Percentiles rank a stretch among this genome's conserved stretches.
These are phyloP conservation scores for Stomatorhinus walkeri DNA, from an alignment of 2,797 vertebrate species.

Conservation along the genomic window DNA sequence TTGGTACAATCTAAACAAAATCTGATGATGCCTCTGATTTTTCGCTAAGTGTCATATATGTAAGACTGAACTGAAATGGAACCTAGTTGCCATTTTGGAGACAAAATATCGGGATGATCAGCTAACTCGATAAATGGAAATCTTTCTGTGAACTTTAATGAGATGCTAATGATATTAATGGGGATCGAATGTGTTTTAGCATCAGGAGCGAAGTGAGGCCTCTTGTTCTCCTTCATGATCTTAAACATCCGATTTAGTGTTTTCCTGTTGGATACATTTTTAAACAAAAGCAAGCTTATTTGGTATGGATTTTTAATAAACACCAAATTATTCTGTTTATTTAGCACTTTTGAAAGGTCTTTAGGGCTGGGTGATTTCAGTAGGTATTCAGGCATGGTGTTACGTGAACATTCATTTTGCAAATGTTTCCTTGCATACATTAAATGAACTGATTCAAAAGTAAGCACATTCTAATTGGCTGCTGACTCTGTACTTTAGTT, in stretches of 20 bases:
- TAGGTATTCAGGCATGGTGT: neutral
- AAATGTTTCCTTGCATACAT: neutral
- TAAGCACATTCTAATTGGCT: neutral
- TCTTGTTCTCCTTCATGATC: neutral
- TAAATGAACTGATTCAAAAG: neutral
- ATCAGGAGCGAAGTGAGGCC: neutral
- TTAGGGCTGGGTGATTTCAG: neutral
- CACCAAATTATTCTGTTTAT: neutral
- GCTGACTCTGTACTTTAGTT: neutral
- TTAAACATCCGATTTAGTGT: neutral
- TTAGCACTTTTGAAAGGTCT: neutral
- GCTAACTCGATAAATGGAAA: neutral
- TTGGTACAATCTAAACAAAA: neutral
- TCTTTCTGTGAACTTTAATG: neutral
- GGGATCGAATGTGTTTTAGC: neutral
- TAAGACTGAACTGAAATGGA: neutral
- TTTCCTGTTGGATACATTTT: neutral
- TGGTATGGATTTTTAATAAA: neutral
- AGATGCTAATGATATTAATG: neutral
- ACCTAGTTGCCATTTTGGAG: neutral
- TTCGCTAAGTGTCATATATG: neutral
- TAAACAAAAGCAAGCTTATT: neutral
- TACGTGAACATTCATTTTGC: neutral
- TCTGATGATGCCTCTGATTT: neutral
- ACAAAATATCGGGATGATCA: neutral